Percentiles rank a stretch among this genome's conserved stretches.
Evolutionary conservation across 2,797 vertebrate genomes (phyloP).

Genomic region (Allenopithecus nigroviridis): DNA sequence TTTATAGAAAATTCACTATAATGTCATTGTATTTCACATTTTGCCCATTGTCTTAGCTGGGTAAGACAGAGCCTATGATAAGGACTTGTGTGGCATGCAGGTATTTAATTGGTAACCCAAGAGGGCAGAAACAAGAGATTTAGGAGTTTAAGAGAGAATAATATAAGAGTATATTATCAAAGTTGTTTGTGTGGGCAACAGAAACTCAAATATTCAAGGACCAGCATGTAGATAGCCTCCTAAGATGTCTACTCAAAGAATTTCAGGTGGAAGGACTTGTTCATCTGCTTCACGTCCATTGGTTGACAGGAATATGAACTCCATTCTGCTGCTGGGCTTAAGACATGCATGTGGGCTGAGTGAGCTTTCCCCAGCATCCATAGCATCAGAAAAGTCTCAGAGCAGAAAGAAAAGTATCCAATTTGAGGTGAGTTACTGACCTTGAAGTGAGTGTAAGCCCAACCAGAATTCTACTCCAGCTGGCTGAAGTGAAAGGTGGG

Average conservation of each 20-base stretch:
- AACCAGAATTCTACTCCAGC: background rate
- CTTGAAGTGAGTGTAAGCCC: background rate
- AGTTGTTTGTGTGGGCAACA: background rate
- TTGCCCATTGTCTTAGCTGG: background rate
- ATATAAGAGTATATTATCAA: background rate
- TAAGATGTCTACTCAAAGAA: background rate
- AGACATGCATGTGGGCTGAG: background rate
- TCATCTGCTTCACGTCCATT: background rate
- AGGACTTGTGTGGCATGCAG: background rate
- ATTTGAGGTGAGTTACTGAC: background rate
- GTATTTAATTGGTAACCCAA: background rate
- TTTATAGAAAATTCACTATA: constrained; percentile 14
- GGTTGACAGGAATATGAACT: background rate
- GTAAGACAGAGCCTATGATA: background rate
- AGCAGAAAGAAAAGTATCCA: background rate
- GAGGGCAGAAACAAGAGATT: background rate
- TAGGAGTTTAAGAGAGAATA: background rate
- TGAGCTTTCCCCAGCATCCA: background rate
- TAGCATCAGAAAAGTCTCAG: background rate
- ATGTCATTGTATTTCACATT: background rate
- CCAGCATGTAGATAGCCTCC: background rate
- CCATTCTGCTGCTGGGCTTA: background rate
- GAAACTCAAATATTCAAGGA: background rate
- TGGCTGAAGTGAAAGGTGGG: background rate
- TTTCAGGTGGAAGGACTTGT: background rate